phyloP scores from a whole-genome alignment of 2,888 invertebrate species.

The Nymphalis urticae region DNA sequence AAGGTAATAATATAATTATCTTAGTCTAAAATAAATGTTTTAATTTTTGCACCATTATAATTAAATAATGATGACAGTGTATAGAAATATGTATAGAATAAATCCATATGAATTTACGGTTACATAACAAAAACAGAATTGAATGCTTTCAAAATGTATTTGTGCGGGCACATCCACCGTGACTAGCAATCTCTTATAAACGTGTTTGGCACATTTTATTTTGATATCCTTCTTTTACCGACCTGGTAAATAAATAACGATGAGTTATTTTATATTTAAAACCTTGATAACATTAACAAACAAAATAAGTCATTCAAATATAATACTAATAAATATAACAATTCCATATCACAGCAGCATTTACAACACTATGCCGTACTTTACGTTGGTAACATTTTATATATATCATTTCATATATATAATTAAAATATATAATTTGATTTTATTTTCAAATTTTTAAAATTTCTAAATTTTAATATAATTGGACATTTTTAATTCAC shows the following conservation, averaged over 20 bases:
- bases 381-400: conserved; percentile 55
- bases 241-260: conserved; percentile 8
- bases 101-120: too few relatives aligned
- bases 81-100: too few relatives aligned
- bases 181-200: background rate
- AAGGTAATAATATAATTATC: too few relatives aligned
- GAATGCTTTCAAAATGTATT: background rate
- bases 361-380: conserved; percentile 60
- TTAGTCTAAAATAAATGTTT: too few relatives aligned
- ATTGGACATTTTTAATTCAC: conserved; percentile 51
- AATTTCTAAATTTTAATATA: conserved; percentile 49
- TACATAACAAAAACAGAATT: too few relatives aligned
- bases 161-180: background rate
- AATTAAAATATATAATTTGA: conserved; percentile 34
- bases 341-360: conserved; percentile 70
- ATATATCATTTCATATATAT: conserved; percentile 41
- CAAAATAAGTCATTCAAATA: conserved; percentile 46
- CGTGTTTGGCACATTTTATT: conserved; percentile 34
- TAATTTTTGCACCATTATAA: too few relatives aligned
- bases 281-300: conserved; percentile 31
- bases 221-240: conserved; percentile 1
- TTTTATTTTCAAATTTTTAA: conserved; percentile 44
- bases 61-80: too few relatives aligned
- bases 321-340: conserved; percentile 55
- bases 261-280: conserved; percentile 11